Conservation (phyloP, 2,113 vertebrate genomes). For the Hippoglossus stenolepis region DNA sequence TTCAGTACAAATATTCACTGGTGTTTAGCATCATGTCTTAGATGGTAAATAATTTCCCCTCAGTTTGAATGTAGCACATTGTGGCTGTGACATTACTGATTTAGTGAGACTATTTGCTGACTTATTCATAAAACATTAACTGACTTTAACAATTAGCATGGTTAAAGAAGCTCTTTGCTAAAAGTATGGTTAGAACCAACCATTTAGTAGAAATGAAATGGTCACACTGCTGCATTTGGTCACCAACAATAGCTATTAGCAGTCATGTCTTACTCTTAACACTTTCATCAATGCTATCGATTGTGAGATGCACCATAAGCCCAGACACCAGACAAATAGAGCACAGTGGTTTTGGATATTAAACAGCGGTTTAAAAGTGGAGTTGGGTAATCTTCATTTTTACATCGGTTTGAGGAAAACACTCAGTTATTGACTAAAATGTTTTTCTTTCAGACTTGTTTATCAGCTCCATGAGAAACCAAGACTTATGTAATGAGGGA, state of each 20-base stretch:
- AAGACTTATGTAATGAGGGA: not conserved
- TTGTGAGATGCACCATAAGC: no score
- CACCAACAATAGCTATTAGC: slow-evolving; percentile 5
- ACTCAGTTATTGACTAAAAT: no score
- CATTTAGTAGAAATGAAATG: slow-evolving; percentile 7
- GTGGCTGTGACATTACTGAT: not conserved
- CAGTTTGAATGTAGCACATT: slow-evolving; percentile 1
- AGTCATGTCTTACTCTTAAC: not conserved
- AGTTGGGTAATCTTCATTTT: not conserved
- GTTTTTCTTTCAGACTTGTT: slow-evolving; percentile 5
- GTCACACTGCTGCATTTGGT: not conserved
- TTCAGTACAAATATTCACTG: not conserved
- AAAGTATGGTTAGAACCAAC: not conserved
- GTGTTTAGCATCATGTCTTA: no score
- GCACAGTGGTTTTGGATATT: no score
- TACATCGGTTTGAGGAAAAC: not conserved
- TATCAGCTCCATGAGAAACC: slow-evolving; percentile 4
- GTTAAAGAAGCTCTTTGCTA: not conserved
- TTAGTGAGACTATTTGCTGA: no score
- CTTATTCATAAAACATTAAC: not conserved
- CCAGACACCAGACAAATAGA: not conserved
- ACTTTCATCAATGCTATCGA: not conserved
- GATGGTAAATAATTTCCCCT: no score
- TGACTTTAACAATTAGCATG: not conserved
- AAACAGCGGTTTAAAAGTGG: not conserved